Percentiles rank a stretch among this genome's conserved stretches.
Evolutionary conservation across 1,140 invertebrate species (phyloP).

Genomic region (Bombus superbus): DNA sequence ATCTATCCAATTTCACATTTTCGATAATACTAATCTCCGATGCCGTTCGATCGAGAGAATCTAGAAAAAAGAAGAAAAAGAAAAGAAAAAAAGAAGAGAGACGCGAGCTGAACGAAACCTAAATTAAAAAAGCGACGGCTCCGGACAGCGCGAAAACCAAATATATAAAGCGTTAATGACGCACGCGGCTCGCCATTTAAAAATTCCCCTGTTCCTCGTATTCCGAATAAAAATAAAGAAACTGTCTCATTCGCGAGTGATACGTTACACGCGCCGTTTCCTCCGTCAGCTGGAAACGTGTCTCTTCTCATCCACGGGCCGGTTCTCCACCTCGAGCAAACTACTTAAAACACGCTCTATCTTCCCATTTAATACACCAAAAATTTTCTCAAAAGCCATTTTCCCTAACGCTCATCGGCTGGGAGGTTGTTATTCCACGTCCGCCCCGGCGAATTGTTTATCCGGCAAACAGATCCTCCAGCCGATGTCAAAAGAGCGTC

Average conservation of each 20-base stretch:
- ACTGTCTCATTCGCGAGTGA: not conserved
- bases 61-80: not conserved
- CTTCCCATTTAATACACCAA: not conserved
- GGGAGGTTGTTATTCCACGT: conserved; percentile 56
- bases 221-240: not conserved
- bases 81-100: too few species aligned
- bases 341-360: conserved; percentile 8
- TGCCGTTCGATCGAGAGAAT: too few species aligned
- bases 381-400: not conserved
- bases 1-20: too few species aligned
- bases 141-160: too few species aligned
- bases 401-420: not conserved
- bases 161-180: too few species aligned
- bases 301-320: too few species aligned
- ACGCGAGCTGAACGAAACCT: too few species aligned
- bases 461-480: conserved; percentile 67
- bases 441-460: conserved; percentile 68
- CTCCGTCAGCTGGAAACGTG: too few species aligned
- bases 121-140: too few species aligned
- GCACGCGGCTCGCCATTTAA: too few species aligned
- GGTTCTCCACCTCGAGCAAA: not conserved
- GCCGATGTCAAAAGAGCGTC: conserved; percentile 62
- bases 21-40: too few species aligned
- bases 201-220: too few species aligned
- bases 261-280: not conserved